Conservation (phyloP, 1,140 invertebrate genomes). For the Rhopalosiphum padi region DNA sequence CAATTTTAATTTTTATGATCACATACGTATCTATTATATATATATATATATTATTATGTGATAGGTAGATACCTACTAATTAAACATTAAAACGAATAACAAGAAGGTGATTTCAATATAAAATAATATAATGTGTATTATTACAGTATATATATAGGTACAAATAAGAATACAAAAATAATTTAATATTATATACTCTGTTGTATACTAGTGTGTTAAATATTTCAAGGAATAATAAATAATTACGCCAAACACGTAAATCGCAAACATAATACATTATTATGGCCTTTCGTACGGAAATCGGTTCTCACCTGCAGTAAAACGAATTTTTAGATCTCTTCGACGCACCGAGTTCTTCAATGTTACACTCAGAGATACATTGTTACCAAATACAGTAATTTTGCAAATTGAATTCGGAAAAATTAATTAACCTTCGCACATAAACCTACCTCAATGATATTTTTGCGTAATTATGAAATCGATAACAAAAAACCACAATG, state of each 20-base stretch:
- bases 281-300: not conserved
- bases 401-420: slow-evolving; percentile 34
- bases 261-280: not conserved
- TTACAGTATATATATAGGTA: not conserved
- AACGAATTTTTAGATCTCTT: not conserved
- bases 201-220: not conserved
- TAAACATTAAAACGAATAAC: not conserved
- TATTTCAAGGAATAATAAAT: not conserved
- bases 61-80: not conserved
- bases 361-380: not conserved
- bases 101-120: not conserved
- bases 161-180: not conserved
- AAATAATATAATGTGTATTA: not conserved
- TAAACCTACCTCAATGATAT: not conserved
- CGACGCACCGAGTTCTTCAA: not conserved
- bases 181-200: not conserved
- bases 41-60: too few species aligned
- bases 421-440: slow-evolving; percentile 34
- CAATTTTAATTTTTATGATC: not conserved
- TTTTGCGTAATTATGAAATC: not conserved
- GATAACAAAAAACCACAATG: not conserved
- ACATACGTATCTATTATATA: not conserved
- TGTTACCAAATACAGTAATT: not conserved
- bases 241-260: not conserved
- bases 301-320: not conserved